phyloP scores from a whole-genome alignment of 2,888 invertebrate species.

The Synergus japonicus region DNA sequence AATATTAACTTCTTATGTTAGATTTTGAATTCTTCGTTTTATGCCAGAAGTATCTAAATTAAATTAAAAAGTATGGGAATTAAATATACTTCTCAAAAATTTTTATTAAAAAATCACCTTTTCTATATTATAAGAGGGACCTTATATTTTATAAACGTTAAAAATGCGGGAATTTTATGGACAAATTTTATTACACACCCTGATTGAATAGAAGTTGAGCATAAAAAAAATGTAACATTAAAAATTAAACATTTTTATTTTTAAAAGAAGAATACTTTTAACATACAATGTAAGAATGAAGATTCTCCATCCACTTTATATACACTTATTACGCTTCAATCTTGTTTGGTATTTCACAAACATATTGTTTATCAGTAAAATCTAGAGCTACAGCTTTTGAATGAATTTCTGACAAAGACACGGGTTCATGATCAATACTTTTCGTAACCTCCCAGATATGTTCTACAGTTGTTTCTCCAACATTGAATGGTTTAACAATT shows the following conservation, averaged over 20 bases:
- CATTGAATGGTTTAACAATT: too few species aligned
- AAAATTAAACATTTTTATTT: neutral
- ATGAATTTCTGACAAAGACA: neutral
- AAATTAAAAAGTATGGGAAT: too few species aligned
- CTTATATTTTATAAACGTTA: neutral
- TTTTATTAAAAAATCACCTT: too few species aligned
- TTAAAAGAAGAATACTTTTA: neutral
- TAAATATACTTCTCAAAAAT: too few species aligned
- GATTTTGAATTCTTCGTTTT: too few species aligned
- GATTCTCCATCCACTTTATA: neutral
- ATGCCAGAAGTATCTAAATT: too few species aligned
- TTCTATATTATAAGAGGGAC: too few species aligned
- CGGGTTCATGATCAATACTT: neutral
- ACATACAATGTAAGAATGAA: neutral
- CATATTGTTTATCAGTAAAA: neutral
- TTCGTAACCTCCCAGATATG: too few species aligned
- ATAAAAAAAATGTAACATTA: neutral
- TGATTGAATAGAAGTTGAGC: neutral
- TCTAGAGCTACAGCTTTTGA: neutral
- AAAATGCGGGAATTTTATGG: too few species aligned
- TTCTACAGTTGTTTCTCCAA: too few species aligned
- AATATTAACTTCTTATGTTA: too few species aligned
- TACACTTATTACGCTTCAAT: constrained; percentile 4
- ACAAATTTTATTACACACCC: neutral
- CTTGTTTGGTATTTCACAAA: neutral